phyloP scores from a whole-genome alignment of 1,140 invertebrate genomes.

The Bombus waltoni region DNA sequence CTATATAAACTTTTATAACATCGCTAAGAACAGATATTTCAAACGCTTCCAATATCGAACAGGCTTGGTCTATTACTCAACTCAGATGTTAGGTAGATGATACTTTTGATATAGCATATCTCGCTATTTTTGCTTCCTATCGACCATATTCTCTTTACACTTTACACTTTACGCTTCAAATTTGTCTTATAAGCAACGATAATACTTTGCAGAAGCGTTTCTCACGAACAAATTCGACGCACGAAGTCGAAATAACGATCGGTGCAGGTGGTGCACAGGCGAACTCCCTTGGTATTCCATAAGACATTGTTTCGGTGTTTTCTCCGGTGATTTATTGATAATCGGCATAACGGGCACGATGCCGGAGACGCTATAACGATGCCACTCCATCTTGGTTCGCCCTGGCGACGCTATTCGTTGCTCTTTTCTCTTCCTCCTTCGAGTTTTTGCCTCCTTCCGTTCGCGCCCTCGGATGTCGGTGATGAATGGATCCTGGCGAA shows the following conservation, averaged over 20 bases:
- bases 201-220: not conserved
- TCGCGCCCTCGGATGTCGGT: slow-evolving; percentile 67
- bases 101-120: not conserved
- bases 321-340: slow-evolving; percentile 52
- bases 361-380: slow-evolving; percentile 62
- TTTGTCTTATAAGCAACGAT: not conserved
- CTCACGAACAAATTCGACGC: not conserved
- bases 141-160: not conserved
- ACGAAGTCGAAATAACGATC: slow-evolving; percentile 13
- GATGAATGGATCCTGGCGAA: slow-evolving; percentile 73
- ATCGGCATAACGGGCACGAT: slow-evolving; percentile 50
- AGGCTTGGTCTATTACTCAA: not conserved
- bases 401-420: slow-evolving; percentile 55
- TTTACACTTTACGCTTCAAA: not conserved
- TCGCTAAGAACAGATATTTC: not conserved
- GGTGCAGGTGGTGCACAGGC: slow-evolving; percentile 15
- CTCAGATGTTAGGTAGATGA: not conserved
- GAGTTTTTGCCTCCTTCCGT: slow-evolving; percentile 63
- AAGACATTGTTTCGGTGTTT: slow-evolving; percentile 44
- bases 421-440: slow-evolving; percentile 53
- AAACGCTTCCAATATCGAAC: no score
- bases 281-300: not conserved
- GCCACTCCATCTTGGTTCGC: slow-evolving; percentile 57
- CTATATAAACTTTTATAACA: no score
- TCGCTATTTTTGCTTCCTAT: not conserved